Evolutionary conservation across 2,113 vertebrate species (phyloP), one percentile per base, ranked within the genome.

Genomic region (Chitala chitala): DNA sequence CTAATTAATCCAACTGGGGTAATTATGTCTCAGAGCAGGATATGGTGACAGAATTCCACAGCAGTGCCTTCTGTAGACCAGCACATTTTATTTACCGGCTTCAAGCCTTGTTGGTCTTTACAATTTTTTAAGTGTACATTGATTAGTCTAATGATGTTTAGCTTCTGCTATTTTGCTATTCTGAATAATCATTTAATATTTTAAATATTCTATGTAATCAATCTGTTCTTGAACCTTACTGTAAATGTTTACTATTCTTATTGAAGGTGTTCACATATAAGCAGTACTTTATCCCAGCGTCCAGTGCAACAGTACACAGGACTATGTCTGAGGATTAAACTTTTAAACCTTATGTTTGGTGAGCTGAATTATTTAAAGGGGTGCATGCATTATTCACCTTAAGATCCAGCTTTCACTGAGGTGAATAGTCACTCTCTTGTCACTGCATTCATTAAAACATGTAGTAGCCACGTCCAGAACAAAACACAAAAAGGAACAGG

Each of bases 281-380:
- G 15, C 42, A 51, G 46, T 22, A 20, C 42, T n/a, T 15, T 58
- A 26, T 36, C 70, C 53, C 12, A 1, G 10, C 8, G 40, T 59
- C n/a, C 42, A 12, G 29, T 59, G 13, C 51, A 17, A 59, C 53
- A 46, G 13, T 64, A 73, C 68, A 65, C 72, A 73, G 71, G 38
- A 55, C 38, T 55, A 55, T 71, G 73, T 79, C 71, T 70, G 44
- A 61, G 22, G 77, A 82, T 81, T 81, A 80, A 83, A 83, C 75
- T 81, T 83, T 81, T 78, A 83, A 80, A 76, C 71, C 73, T 69
- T 44, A 74, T 76, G 79, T 81, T 84, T 80, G 81, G 78, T 72
- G 75, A 70, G 69, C 72, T 82, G 72, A 81, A 82, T 84, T 76
- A 84, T 84, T 81, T 77, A 84, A 8, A 65, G 75, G 26, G 53